These are phyloP conservation scores for Drosophila yooni DNA, from an alignment of 2,888 invertebrate genomes.

Conservation along the genomic window DNA sequence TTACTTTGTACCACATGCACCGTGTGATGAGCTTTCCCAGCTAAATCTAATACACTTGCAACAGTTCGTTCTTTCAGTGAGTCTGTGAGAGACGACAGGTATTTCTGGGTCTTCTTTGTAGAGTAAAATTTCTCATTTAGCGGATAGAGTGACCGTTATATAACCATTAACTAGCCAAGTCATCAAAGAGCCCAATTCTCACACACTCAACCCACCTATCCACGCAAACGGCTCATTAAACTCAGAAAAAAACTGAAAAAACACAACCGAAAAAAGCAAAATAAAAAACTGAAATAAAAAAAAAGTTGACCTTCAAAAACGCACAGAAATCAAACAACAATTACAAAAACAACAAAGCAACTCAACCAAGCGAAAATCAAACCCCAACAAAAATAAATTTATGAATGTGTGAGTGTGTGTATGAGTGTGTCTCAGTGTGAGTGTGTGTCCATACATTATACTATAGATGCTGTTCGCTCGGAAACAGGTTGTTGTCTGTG, in stretches of 20 bases:
- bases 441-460: conserved; percentile 32
- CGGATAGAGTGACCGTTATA: conserved; percentile 37
- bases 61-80: neutral
- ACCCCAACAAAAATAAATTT: conserved; percentile 26
- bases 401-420: conserved; percentile 11
- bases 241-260: conserved; percentile 35
- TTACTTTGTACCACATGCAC: neutral
- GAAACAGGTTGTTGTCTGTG: conserved; percentile 69
- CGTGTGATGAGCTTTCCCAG: neutral
- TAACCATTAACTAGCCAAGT: conserved; percentile 53
- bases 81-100: neutral
- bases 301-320: conserved; percentile 78
- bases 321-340: conserved; percentile 73
- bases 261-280: conserved; percentile 11
- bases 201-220: conserved; percentile 64
- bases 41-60: neutral
- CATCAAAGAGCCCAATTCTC: conserved; percentile 56
- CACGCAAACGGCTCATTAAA: conserved; percentile 74
- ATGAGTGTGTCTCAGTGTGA: conserved; percentile 18
- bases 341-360: conserved; percentile 60
- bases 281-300: conserved; percentile 44
- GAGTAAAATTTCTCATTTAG: neutral
- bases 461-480: conserved; percentile 57
- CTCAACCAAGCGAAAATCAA: conserved; percentile 75
- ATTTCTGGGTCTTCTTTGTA: neutral